A percentile compares a stretch with the other conserved stretches of the same genome.
These are phyloP conservation scores for Drosophila colorata DNA, from an alignment of 2,888 invertebrate species.

Conservation along the genomic window DNA sequence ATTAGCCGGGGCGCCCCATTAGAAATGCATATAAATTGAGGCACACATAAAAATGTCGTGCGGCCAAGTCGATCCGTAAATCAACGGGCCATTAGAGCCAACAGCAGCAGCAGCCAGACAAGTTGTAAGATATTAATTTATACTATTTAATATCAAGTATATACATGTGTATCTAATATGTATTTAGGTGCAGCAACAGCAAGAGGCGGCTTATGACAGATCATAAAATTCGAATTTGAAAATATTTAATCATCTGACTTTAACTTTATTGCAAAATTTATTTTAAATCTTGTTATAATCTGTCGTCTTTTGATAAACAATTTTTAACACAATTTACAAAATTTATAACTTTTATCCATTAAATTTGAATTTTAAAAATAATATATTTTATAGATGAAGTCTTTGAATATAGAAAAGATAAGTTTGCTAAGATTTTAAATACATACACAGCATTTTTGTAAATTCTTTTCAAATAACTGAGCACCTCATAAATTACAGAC, in stretches of 20 bases:
- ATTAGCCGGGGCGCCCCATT: slow-evolving; percentile 50
- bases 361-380: background rate
- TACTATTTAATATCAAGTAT: slow-evolving; percentile 27
- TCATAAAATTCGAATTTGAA: slow-evolving; percentile 54
- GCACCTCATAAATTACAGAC: too few relatives aligned
- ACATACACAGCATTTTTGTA: too few relatives aligned
- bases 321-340: slow-evolving; percentile 17
- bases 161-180: slow-evolving; percentile 27
- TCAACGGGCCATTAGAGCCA: slow-evolving; percentile 66
- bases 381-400: too few relatives aligned
- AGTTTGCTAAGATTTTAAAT: too few relatives aligned
- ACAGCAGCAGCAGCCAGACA: background rate
- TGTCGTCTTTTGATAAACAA: slow-evolving; percentile 6
- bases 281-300: slow-evolving; percentile 12
- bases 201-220: slow-evolving; percentile 28
- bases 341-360: too few relatives aligned
- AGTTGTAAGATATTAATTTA: slow-evolving; percentile 52
- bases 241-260: slow-evolving; percentile 20
- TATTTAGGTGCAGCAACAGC: slow-evolving; percentile 26
- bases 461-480: too few relatives aligned
- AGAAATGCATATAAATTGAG: slow-evolving; percentile 73
- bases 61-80: slow-evolving; percentile 58
- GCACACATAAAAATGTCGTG: slow-evolving; percentile 70
- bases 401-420: too few relatives aligned
- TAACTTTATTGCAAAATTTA: slow-evolving; percentile 27